A percentile compares a stretch with the other conserved stretches of the same genome.
These are phyloP conservation scores for Timema podura DNA, from an alignment of 2,888 invertebrate genomes.

Conservation along the genomic window DNA sequence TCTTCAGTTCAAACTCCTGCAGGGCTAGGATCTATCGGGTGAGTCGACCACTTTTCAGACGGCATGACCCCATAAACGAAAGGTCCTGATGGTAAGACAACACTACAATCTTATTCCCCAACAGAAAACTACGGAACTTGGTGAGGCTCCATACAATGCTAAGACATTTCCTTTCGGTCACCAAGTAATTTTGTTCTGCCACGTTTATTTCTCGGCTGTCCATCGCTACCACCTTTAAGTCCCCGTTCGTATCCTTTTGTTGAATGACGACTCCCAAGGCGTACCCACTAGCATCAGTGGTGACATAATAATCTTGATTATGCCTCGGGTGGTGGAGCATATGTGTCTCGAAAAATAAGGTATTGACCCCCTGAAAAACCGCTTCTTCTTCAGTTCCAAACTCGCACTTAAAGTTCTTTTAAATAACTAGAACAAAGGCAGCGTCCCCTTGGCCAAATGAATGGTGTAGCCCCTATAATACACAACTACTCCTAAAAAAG, in stretches of 20 bases:
- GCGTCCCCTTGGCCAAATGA: background rate
- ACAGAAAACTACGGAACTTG: slow-evolving; percentile 27
- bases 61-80: slow-evolving; percentile 28
- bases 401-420: background rate
- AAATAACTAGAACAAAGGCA: background rate
- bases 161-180: slow-evolving; percentile 30
- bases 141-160: slow-evolving; percentile 28
- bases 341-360: slow-evolving; percentile 10
- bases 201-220: slow-evolving; percentile 28
- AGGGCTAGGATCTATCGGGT: slow-evolving; percentile 30
- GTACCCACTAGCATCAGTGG: too few relatives aligned
- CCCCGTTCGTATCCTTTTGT: background rate
- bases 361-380: background rate
- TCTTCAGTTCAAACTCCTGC: slow-evolving; percentile 30
- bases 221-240: slow-evolving; percentile 22
- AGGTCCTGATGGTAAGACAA: slow-evolving; percentile 30
- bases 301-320: background rate
- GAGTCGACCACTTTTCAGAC: slow-evolving; percentile 28
- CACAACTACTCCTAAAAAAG: background rate
- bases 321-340: background rate
- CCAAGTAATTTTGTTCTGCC: slow-evolving; percentile 26
- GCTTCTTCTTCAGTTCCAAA: background rate
- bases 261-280: too few relatives aligned
- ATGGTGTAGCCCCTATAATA: background rate
- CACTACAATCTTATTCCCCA: slow-evolving; percentile 29